These are phyloP conservation scores for Euschistus heros DNA, from an alignment of 1,140 invertebrate genomes.

Conservation along the genomic window DNA sequence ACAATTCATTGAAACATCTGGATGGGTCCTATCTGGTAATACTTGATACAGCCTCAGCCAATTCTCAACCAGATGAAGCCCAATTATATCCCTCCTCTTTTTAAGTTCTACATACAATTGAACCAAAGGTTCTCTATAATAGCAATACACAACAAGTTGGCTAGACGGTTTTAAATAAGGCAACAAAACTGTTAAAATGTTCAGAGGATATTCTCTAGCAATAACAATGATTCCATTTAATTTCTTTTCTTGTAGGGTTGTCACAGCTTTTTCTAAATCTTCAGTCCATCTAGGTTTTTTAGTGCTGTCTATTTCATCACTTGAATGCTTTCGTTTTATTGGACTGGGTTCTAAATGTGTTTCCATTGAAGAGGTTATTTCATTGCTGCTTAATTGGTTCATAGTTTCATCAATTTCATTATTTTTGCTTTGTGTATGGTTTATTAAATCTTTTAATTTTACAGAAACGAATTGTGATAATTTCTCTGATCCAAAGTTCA, in stretches of 20 bases:
- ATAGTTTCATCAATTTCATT: background rate
- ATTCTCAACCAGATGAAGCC: constrained; percentile 67
- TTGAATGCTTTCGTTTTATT: constrained; percentile 4
- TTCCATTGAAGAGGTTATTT: background rate
- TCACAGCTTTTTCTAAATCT: constrained; percentile 49
- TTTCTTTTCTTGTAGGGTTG: constrained; percentile 43
- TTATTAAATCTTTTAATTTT: constrained; percentile 42
- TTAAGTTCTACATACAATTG: constrained; percentile 70
- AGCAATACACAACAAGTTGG: constrained; percentile 73
- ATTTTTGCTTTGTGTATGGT: background rate
- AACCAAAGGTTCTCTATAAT: constrained; percentile 65
- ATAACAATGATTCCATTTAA: constrained; percentile 70
- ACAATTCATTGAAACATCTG: constrained; percentile 64
- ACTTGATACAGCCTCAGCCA: constrained; percentile 87
- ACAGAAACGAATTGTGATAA: constrained; percentile 51
- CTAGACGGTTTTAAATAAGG: constrained; percentile 62
- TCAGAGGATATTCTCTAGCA: constrained; percentile 72
- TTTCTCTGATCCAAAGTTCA: constrained; percentile 62
- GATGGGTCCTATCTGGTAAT: constrained; percentile 70
- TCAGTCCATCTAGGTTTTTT: constrained; percentile 53
- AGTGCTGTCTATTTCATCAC: constrained; percentile 19
- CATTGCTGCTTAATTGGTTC: background rate
- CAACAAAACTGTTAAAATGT: constrained; percentile 62
- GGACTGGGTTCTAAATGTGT: background rate
- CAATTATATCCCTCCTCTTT: constrained; percentile 51